phyloP scores from a whole-genome alignment of 2,113 vertebrate genomes.

The Excalfactoria chinensis region DNA sequence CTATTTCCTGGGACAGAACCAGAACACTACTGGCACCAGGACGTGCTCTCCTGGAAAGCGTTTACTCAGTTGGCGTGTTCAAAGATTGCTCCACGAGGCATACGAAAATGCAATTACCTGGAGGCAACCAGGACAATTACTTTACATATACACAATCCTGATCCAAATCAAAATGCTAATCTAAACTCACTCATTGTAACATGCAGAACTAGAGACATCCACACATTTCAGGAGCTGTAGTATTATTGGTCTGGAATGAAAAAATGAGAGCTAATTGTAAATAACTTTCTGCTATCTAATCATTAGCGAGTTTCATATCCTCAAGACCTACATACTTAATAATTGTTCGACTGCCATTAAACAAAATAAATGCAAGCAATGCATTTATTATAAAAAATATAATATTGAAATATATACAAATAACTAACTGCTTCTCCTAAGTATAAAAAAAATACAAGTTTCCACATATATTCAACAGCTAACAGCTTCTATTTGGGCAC shows the following conservation, averaged over 20 bases:
- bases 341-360: neutral
- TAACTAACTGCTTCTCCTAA: neutral
- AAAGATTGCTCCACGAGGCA: neutral
- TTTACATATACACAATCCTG: neutral
- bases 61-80: neutral
- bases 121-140: neutral
- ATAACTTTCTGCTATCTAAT: neutral
- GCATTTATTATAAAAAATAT: neutral
- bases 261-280: neutral
- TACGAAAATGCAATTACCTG: neutral
- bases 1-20: neutral
- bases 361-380: neutral
- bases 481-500: neutral
- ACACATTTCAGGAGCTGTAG: neutral
- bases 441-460: neutral
- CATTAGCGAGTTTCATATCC: neutral
- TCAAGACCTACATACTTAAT: neutral
- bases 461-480: neutral
- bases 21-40: no score
- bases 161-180: conserved; percentile 10
- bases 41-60: neutral
- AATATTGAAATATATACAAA: neutral
- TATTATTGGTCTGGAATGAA: neutral
- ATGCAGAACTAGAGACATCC: neutral
- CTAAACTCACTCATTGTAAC: neutral